Conservation (phyloP, 1,140 invertebrate species). For the Carposina sasakii region DNA sequence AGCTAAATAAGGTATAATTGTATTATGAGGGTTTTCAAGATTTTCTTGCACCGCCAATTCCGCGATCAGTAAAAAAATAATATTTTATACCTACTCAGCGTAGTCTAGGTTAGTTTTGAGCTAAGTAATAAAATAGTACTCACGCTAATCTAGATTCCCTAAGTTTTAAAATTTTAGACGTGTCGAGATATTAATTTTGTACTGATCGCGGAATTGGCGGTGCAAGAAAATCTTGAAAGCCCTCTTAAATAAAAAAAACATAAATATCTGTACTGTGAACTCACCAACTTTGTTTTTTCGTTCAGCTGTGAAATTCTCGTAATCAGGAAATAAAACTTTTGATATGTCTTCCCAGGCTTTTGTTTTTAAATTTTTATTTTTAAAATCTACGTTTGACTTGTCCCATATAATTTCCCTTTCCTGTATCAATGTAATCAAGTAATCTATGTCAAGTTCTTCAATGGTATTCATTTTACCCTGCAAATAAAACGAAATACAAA, state of each 20-base stretch:
- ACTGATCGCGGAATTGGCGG: neutral
- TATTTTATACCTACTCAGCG: constrained; percentile 3
- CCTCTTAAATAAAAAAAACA: neutral
- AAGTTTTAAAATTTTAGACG: constrained; percentile 9
- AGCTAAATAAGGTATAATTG: constrained; percentile 8
- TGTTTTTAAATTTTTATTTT: constrained; percentile 12
- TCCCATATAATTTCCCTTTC: constrained; percentile 10
- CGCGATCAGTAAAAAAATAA: constrained; percentile 4
- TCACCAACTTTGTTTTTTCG: constrained; percentile 10
- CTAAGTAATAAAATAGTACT: constrained; percentile 8
- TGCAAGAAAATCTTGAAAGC: constrained; percentile 4
- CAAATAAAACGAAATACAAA: constrained; percentile 1
- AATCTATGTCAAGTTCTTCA: constrained; percentile 9
- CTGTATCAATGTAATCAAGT: constrained; percentile 8
- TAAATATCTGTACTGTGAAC: constrained; percentile 4
- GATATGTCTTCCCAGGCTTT: constrained; percentile 9
- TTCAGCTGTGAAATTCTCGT: constrained; percentile 9
- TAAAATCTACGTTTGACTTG: constrained; percentile 4
- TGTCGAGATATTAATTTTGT: constrained; percentile 9
- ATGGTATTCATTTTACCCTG: constrained; percentile 9
- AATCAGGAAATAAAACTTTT: constrained; percentile 10
- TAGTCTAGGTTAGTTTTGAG: constrained; percentile 8
- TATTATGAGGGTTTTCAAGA: no score
- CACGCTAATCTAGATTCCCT: constrained; percentile 6
- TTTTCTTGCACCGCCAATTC: no score